Conservation (phyloP, 2,113 vertebrate species). For the Brevimyrus niger region DNA sequence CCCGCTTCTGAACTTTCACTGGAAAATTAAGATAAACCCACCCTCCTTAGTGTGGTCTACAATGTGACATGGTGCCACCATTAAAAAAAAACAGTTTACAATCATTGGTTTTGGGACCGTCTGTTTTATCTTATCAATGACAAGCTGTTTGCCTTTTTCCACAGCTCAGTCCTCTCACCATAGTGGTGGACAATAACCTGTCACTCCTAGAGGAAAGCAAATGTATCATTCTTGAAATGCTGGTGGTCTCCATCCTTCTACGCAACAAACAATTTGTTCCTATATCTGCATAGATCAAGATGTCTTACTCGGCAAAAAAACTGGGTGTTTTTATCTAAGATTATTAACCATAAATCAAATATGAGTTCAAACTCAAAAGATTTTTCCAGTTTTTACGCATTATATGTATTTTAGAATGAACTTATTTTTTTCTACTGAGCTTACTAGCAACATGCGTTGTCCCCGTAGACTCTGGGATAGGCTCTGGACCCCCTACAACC, state of each 20-base stretch:
- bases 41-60: slow-evolving; percentile 42
- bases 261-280: background rate
- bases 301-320: background rate
- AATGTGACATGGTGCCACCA: slow-evolving; percentile 67
- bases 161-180: slow-evolving; percentile 38
- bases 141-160: slow-evolving; percentile 25
- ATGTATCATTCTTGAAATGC: slow-evolving; percentile 7
- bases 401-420: background rate
- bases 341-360: background rate
- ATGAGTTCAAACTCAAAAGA: background rate
- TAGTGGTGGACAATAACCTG: background rate
- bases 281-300: background rate
- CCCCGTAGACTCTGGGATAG: background rate
- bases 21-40: slow-evolving; percentile 5
- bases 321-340: background rate
- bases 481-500: background rate
- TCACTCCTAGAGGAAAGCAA: background rate
- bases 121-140: slow-evolving; percentile 22
- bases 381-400: background rate
- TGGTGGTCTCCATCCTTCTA: slow-evolving; percentile 7
- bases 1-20: background rate
- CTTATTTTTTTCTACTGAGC: background rate
- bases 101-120: slow-evolving; percentile 9
- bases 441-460: background rate
- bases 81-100: slow-evolving; percentile 47